phyloP scores from a whole-genome alignment of 2,888 invertebrate genomes.

The Synergus laeviventris region DNA sequence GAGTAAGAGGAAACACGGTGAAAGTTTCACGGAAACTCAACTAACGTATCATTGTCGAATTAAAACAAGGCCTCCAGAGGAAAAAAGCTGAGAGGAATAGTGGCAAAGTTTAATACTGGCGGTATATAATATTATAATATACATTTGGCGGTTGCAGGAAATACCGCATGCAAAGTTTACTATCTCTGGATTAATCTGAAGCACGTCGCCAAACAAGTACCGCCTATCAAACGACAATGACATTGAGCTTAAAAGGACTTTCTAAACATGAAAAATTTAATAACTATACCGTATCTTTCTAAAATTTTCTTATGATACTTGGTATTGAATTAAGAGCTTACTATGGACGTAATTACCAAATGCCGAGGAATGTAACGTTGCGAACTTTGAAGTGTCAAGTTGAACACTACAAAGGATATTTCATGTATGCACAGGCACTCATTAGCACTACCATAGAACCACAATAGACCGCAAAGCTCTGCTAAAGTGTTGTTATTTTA shows the following conservation, averaged over 20 bases:
- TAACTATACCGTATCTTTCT: too few relatives aligned
- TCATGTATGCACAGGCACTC: slow-evolving; percentile 26
- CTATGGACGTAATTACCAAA: background rate
- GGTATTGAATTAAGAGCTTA: too few relatives aligned
- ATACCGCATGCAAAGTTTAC: slow-evolving; percentile 42
- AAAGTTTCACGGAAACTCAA: background rate
- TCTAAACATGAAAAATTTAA: background rate
- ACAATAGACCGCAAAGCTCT: slow-evolving; percentile 19
- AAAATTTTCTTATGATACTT: too few relatives aligned
- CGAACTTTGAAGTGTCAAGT: background rate
- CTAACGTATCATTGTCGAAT: slow-evolving; percentile 19
- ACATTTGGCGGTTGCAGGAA: background rate
- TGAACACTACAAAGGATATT: slow-evolving; percentile 11
- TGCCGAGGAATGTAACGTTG: background rate
- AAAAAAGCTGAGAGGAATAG: background rate
- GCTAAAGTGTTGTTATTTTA: slow-evolving; percentile 4
- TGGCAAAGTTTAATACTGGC: background rate
- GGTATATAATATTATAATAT: background rate
- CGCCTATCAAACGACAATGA: slow-evolving; percentile 30
- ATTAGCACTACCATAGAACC: slow-evolving; percentile 15
- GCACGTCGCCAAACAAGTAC: slow-evolving; percentile 58
- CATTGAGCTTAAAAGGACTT: slow-evolving; percentile 45
- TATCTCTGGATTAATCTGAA: slow-evolving; percentile 60
- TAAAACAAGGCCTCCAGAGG: background rate
- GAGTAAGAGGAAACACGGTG: background rate